These are phyloP conservation scores for Thera obeliscata DNA, from an alignment of 2,888 invertebrate species.

Conservation along the genomic window DNA sequence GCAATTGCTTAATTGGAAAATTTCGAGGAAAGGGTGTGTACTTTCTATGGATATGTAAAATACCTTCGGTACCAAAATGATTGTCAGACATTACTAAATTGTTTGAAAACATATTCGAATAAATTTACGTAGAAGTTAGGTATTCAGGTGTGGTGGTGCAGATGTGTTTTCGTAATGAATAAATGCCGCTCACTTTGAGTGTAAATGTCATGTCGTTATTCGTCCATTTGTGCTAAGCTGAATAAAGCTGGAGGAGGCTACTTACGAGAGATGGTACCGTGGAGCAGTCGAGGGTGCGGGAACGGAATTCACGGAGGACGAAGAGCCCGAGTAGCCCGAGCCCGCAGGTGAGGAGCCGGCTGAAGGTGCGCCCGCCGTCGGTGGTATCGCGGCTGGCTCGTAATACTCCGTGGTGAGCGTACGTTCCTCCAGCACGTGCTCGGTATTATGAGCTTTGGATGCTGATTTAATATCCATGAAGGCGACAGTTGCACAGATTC, in stretches of 20 bases:
- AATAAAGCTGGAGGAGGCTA: constrained; percentile 42
- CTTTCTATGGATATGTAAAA: too few relatives aligned
- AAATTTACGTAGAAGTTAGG: neutral
- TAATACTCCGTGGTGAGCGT: constrained; percentile 96
- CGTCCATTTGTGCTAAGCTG: constrained; percentile 27
- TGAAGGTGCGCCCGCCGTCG: constrained; percentile 83
- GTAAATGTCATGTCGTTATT: constrained; percentile 14
- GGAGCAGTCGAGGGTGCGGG: constrained; percentile 72
- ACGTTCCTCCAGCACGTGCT: constrained; percentile 94
- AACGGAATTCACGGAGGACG: constrained; percentile 84
- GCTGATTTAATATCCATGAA: constrained; percentile 99
- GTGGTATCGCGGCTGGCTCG: constrained; percentile 91
- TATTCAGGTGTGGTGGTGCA: neutral
- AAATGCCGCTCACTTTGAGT: neutral
- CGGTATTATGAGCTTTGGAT: constrained; percentile 95
- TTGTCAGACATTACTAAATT: too few relatives aligned
- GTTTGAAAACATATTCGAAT: too few relatives aligned
- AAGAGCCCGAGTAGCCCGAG: constrained; percentile 86
- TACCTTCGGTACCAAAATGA: too few relatives aligned
- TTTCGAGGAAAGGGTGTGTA: too few relatives aligned
- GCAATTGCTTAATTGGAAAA: neutral
- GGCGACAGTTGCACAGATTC: constrained; percentile 94
- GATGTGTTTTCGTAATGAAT: neutral
- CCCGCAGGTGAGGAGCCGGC: constrained; percentile 82
- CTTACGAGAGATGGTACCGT: constrained; percentile 80